phyloP scores from a whole-genome alignment of 2,888 invertebrate species.

The Tenthredo amoena region DNA sequence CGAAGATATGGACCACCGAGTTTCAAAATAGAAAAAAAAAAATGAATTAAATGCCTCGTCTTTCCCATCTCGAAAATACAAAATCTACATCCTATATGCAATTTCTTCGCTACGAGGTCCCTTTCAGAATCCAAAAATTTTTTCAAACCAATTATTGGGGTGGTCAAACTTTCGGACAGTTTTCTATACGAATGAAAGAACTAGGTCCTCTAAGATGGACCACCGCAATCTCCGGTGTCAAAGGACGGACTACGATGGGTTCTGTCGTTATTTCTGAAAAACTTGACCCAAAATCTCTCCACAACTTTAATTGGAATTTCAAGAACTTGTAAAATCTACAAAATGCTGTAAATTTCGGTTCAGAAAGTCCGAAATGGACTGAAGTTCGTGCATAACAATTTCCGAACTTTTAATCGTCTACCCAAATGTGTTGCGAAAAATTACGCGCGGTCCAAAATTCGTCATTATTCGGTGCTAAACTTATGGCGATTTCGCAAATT shows the following conservation, averaged over 20 bases:
- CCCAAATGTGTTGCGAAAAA: background rate
- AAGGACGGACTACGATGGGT: background rate
- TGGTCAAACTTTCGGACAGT: background rate
- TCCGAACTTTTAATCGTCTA: background rate
- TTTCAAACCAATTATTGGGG: too few species aligned
- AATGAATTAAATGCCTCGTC: too few species aligned
- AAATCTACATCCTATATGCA: too few species aligned
- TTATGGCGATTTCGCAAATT: background rate
- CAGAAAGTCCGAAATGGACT: too few species aligned
- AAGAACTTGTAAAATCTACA: background rate
- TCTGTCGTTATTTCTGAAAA: background rate
- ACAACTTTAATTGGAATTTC: background rate
- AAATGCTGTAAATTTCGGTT: background rate
- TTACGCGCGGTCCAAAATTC: background rate
- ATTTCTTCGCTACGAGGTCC: too few species aligned
- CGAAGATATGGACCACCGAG: background rate
- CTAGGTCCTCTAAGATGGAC: background rate
- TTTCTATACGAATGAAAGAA: background rate
- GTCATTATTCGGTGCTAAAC: background rate
- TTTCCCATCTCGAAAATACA: too few species aligned
- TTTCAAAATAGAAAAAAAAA: background rate
- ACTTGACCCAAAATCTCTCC: conserved; percentile 2
- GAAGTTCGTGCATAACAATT: background rate
- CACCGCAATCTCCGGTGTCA: background rate
- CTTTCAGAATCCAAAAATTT: too few species aligned